Conservation (phyloP, 2,888 invertebrate species). For the Helleia helle region DNA sequence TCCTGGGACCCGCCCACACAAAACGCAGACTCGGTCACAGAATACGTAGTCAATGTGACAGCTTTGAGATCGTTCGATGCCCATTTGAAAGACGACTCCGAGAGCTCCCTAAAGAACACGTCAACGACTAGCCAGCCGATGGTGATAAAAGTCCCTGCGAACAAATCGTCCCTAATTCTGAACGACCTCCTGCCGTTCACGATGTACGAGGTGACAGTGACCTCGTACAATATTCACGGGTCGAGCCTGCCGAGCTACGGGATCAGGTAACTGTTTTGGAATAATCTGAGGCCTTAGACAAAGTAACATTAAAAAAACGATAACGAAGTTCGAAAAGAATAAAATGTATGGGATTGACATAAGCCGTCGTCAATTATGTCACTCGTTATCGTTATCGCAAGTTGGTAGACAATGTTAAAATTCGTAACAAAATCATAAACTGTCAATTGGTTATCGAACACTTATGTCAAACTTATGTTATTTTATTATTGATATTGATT, state of each 20-base stretch:
- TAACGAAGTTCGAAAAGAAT: too few relatives aligned
- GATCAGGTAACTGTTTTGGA: slow-evolving; percentile 76
- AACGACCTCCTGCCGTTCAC: slow-evolving; percentile 82
- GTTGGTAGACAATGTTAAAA: too few relatives aligned
- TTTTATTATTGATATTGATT: too few relatives aligned
- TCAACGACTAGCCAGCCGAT: slow-evolving; percentile 35
- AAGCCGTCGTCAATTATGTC: too few relatives aligned
- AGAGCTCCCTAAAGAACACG: slow-evolving; percentile 45
- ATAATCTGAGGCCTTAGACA: too few relatives aligned
- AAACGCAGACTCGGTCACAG: slow-evolving; percentile 76
- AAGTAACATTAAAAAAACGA: too few relatives aligned
- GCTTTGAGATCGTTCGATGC: slow-evolving; percentile 80
- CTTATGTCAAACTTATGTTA: too few relatives aligned
- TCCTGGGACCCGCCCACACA: slow-evolving; percentile 80
- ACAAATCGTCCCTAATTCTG: slow-evolving; percentile 73
- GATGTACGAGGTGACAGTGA: slow-evolving; percentile 87
- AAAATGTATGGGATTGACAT: too few relatives aligned
- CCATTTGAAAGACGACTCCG: slow-evolving; percentile 62
- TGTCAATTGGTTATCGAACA: too few relatives aligned
- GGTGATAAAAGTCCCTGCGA: slow-evolving; percentile 73
- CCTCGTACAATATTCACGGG: slow-evolving; percentile 82
- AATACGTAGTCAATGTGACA: slow-evolving; percentile 82
- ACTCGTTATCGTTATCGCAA: too few relatives aligned
- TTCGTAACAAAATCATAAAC: too few relatives aligned
- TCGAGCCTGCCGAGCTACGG: slow-evolving; percentile 84